Conservation (phyloP, 2,888 invertebrate species). For the Campaea margaritaria region DNA sequence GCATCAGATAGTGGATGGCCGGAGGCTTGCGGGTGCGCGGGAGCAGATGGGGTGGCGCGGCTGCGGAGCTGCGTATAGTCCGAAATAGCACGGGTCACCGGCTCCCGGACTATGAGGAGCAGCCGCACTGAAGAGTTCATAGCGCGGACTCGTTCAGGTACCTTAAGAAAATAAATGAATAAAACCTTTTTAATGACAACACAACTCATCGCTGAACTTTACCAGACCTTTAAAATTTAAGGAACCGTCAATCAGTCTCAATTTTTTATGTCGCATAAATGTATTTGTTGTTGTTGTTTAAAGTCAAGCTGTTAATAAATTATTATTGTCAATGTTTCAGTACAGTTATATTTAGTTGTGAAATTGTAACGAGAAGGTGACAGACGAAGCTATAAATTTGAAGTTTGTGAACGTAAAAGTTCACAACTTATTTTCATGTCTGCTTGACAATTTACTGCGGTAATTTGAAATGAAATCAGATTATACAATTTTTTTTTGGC, state of each 20-base stretch:
- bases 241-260: no score
- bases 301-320: no score
- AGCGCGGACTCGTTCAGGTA: constrained; percentile 95
- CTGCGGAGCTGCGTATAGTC: constrained; percentile 97
- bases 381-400: neutral
- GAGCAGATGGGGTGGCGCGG: constrained; percentile 91
- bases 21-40: constrained; percentile 73
- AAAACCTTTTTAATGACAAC: no score
- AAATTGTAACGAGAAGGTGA: neutral
- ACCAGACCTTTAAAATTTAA: no score
- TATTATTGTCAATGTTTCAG: no score
- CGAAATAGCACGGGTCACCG: constrained; percentile 97
- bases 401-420: neutral
- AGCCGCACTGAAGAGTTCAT: constrained; percentile 97
- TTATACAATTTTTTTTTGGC: neutral
- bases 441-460: neutral
- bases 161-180: constrained; percentile 75
- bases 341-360: neutral
- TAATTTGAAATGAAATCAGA: neutral
- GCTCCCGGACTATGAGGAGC: constrained; percentile 97
- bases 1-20: constrained; percentile 70
- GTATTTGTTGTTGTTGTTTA: no score
- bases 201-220: no score
- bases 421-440: neutral
- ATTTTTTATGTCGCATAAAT: no score